These are phyloP conservation scores for Sorex maritimensis DNA, from an alignment of 2,797 vertebrate species.

Conservation along the genomic window DNA sequence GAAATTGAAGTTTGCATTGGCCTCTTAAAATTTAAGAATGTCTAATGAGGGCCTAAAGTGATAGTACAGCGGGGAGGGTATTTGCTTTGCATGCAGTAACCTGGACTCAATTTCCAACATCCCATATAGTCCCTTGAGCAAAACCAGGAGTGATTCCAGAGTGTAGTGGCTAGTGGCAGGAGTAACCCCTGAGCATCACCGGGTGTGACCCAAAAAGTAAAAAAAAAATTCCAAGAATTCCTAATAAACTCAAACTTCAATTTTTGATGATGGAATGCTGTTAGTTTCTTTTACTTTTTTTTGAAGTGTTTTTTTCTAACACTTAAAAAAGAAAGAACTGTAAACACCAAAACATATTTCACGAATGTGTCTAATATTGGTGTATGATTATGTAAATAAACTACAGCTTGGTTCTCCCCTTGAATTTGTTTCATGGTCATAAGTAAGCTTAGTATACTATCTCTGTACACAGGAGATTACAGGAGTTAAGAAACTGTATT, in stretches of 20 bases:
- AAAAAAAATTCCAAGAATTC: too few relatives aligned
- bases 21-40: constrained; percentile 48
- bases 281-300: constrained; percentile 13
- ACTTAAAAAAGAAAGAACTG: background rate
- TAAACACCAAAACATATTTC: background rate
- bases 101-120: too few relatives aligned
- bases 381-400: background rate
- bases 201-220: too few relatives aligned
- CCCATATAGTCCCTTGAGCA: too few relatives aligned
- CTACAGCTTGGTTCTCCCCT: background rate
- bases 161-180: too few relatives aligned
- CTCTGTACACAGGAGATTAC: background rate
- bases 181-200: too few relatives aligned
- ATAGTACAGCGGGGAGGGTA: too few relatives aligned
- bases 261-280: background rate
- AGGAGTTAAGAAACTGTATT: background rate
- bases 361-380: background rate
- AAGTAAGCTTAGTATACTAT: background rate
- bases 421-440: background rate
- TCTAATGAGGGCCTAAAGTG: background rate
- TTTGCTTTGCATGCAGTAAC: too few relatives aligned
- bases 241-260: constrained; percentile 10
- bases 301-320: background rate
- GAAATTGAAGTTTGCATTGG: background rate
- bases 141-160: too few relatives aligned